Evolutionary conservation across 2,113 vertebrate genomes (phyloP).

Genomic region (Pandion haliaetus): DNA sequence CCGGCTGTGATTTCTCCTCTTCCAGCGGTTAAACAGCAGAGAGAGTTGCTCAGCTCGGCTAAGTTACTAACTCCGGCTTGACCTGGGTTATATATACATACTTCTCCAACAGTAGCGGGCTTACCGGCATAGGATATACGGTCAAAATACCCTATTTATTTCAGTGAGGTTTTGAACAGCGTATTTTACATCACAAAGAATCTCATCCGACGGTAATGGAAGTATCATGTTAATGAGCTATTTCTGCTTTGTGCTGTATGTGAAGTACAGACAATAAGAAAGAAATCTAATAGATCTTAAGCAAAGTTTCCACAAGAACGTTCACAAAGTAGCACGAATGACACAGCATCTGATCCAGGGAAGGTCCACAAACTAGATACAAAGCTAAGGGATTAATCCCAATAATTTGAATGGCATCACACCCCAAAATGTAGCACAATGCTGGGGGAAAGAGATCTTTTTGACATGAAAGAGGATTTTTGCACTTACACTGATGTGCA

Average conservation of each 20-base stretch:
- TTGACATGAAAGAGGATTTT: neutral
- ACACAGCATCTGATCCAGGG: rapidly evolving
- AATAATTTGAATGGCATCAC: rapidly evolving
- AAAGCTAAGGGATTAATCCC: neutral
- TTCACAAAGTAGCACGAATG: rapidly evolving
- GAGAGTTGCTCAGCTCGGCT: neutral
- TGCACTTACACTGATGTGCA: neutral
- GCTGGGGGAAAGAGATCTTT: neutral
- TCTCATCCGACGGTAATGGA: neutral
- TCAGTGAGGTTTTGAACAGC: neutral
- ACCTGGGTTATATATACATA: rapidly evolving
- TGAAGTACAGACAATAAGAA: neutral
- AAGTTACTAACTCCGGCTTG: neutral
- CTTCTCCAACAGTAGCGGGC: neutral
- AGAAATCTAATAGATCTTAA: rapidly evolving
- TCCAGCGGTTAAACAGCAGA: neutral
- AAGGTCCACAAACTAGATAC: rapidly evolving
- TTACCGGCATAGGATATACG: neutral
- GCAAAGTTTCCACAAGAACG: neutral
- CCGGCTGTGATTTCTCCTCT: neutral
- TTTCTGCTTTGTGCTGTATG: neutral
- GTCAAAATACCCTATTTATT: neutral
- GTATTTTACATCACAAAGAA: neutral
- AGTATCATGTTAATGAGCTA: neutral
- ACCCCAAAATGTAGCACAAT: neutral